These are phyloP conservation scores for Pterophyllum scalare DNA, from an alignment of 2,113 vertebrate species.

Conservation along the genomic window DNA sequence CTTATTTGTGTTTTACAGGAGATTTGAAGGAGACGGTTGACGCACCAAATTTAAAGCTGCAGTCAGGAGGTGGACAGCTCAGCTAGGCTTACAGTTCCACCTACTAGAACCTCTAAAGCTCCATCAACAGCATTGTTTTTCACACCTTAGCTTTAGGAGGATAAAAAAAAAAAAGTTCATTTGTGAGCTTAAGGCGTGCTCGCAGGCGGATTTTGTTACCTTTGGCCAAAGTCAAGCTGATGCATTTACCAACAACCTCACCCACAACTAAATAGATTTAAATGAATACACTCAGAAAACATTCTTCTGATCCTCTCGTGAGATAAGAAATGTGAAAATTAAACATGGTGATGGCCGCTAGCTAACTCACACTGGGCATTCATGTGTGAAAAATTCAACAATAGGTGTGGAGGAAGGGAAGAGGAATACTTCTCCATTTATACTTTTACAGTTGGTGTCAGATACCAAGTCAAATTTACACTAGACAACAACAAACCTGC, in stretches of 20 bases:
- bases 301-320: not conserved
- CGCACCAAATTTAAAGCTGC: not conserved
- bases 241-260: not conserved
- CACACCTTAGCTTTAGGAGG: not conserved
- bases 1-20: not conserved
- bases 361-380: not conserved
- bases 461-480: not conserved
- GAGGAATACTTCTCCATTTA: not conserved
- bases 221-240: not conserved
- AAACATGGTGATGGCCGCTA: not conserved
- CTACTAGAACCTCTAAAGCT: not conserved
- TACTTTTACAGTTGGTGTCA: not conserved
- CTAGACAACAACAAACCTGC: not conserved
- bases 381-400: not conserved
- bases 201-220: not conserved
- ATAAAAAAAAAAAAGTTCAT: not conserved
- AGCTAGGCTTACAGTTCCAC: not conserved
- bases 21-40: not conserved
- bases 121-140: conserved; percentile 1
- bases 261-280: not conserved
- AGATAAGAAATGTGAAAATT: not conserved
- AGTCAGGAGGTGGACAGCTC: not conserved
- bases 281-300: not conserved
- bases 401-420: not conserved
- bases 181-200: conserved; percentile 3